A percentile compares a stretch with the other conserved stretches of the same genome.
Conservation (phyloP, 2,888 invertebrate genomes). For the Octodonta nipae region DNA sequence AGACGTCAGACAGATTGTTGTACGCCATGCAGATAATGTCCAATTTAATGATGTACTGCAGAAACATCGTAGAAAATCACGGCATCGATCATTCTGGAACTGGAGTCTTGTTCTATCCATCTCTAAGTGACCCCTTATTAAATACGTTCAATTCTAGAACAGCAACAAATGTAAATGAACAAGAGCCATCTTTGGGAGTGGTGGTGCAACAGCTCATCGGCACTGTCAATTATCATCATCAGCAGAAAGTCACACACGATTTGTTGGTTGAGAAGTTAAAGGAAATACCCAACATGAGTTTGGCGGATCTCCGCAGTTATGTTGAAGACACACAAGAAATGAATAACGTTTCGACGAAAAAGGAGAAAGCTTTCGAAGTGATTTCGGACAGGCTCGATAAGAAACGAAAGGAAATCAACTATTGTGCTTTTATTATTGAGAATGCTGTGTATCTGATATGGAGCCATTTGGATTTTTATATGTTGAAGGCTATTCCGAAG, state of each 20-base stretch:
- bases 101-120: constrained; percentile 42
- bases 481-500: constrained; percentile 46
- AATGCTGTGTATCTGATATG: constrained; percentile 62
- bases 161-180: constrained; percentile 24
- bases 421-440: constrained; percentile 54
- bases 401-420: constrained; percentile 46
- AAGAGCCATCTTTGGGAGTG: constrained; percentile 39
- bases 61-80: constrained; percentile 49
- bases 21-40: constrained; percentile 50
- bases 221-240: constrained; percentile 42
- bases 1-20: constrained; percentile 35
- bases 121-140: constrained; percentile 32
- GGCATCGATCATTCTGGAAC: constrained; percentile 41
- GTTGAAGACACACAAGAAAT: constrained; percentile 28
- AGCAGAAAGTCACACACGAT: constrained; percentile 38
- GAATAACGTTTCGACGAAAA: constrained; percentile 24
- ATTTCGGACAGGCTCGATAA: constrained; percentile 41
- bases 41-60: constrained; percentile 56
- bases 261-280: constrained; percentile 37
- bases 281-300: constrained; percentile 40
- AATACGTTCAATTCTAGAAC: constrained; percentile 18
- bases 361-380: constrained; percentile 34
- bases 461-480: constrained; percentile 61
- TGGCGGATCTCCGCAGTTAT: constrained; percentile 43
- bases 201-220: constrained; percentile 44